These are phyloP conservation scores for Bombus impatiens DNA, from an alignment of 1,140 invertebrate species.

Conservation along the genomic window DNA sequence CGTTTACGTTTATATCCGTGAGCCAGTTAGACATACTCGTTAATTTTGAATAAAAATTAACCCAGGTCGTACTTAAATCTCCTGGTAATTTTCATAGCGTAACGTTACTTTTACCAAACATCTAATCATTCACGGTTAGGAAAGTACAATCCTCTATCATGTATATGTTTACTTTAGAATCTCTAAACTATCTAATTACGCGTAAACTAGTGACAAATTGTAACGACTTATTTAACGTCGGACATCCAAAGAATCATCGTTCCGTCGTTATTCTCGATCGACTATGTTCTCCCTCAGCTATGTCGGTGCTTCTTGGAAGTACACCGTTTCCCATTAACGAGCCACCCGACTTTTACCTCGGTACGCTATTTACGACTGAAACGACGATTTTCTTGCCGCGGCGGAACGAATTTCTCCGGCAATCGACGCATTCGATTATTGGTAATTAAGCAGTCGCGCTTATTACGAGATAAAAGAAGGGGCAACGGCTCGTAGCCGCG, in stretches of 20 bases:
- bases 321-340: conserved; percentile 47
- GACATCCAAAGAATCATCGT: neutral
- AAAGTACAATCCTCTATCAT: neutral
- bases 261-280: neutral
- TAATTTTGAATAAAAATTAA: neutral
- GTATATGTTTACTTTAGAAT: neutral
- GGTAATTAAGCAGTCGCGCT: conserved; percentile 60
- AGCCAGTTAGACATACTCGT: neutral
- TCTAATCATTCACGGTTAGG: neutral
- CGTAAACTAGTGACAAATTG: neutral
- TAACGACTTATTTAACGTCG: neutral
- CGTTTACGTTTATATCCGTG: neutral
- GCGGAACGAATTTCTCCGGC: conserved; percentile 50
- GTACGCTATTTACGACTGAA: conserved; percentile 20
- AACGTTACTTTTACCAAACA: neutral
- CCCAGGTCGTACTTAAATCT: too few relatives aligned
- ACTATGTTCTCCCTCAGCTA: neutral
- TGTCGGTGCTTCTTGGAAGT: neutral
- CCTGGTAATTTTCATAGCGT: too few relatives aligned
- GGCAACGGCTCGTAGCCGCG: conserved; percentile 58
- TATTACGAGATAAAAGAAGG: conserved; percentile 62
- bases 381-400: conserved; percentile 13
- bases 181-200: neutral
- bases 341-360: conserved; percentile 36
- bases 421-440: conserved; percentile 62